phyloP scores from a whole-genome alignment of 2,797 vertebrate genomes.

The Xiphophorus birchmanni region DNA sequence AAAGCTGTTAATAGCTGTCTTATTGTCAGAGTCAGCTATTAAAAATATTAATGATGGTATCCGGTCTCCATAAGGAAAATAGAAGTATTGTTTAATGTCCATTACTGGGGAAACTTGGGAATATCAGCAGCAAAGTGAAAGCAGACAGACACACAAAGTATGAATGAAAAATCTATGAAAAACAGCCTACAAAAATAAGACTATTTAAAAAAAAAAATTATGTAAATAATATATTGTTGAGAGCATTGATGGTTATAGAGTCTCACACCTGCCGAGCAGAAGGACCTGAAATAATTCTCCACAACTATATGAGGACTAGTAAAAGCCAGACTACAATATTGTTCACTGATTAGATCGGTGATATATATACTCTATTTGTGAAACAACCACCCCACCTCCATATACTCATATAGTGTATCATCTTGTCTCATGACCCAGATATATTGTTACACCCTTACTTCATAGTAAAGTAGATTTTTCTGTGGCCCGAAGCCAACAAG shows the following conservation, averaged over 20 bases:
- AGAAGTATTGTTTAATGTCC: neutral
- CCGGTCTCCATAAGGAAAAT: neutral
- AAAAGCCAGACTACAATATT: neutral
- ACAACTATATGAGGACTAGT: neutral
- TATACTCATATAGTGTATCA: neutral
- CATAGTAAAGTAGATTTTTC: neutral
- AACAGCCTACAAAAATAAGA: neutral
- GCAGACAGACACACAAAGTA: neutral
- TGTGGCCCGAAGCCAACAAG: constrained; percentile 16
- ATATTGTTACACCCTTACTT: neutral
- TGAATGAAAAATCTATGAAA: neutral
- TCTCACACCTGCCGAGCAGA: neutral
- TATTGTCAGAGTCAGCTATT: neutral
- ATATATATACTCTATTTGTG: neutral
- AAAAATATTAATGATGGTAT: neutral
- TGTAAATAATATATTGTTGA: neutral
- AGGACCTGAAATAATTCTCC: neutral
- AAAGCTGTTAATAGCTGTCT: neutral
- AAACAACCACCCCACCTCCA: neutral
- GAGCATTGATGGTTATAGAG: neutral
- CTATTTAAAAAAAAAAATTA: neutral
- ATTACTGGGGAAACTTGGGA: neutral
- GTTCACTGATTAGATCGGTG: neutral
- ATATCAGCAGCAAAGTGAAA: neutral
- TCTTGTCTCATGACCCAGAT: neutral